Percentiles rank a stretch among this genome's conserved stretches.
Conservation (phyloP, 2,797 vertebrate genomes). For the Chelonia mydas region DNA sequence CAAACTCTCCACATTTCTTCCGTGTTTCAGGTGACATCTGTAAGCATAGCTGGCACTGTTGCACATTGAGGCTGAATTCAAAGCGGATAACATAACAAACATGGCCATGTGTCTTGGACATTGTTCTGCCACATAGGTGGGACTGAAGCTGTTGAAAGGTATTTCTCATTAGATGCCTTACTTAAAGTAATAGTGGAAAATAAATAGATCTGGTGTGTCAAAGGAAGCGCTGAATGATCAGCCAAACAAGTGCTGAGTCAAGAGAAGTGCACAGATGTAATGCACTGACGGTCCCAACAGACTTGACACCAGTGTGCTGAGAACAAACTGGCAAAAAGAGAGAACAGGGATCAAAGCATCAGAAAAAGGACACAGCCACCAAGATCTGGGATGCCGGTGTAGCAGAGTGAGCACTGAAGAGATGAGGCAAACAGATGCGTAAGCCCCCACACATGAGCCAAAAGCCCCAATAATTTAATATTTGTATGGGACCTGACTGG, state of each 20-base stretch:
- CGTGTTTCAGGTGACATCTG: not conserved
- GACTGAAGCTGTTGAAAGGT: not conserved
- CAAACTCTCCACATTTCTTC: fast-evolving
- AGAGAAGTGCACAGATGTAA: not conserved
- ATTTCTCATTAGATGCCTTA: not conserved
- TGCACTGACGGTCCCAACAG: not conserved
- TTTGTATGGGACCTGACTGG: not conserved
- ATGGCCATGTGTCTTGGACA: not conserved
- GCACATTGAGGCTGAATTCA: not conserved
- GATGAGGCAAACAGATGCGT: not conserved
- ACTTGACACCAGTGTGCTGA: not conserved
- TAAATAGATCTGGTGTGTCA: not conserved
- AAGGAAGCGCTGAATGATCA: not conserved
- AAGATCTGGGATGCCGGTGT: not conserved
- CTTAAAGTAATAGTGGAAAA: too few species aligned
- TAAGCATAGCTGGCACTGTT: not conserved
- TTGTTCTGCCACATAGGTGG: not conserved
- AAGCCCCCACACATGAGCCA: not conserved
- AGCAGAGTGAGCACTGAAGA: not conserved
- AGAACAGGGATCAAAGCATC: not conserved
- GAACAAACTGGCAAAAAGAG: not conserved
- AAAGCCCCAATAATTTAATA: too few species aligned
- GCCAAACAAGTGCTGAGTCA: not conserved
- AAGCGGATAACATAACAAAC: not conserved
- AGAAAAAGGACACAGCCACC: not conserved